phyloP scores from a whole-genome alignment of 2,113 vertebrate genomes.

The Seriola quinqueradiata region DNA sequence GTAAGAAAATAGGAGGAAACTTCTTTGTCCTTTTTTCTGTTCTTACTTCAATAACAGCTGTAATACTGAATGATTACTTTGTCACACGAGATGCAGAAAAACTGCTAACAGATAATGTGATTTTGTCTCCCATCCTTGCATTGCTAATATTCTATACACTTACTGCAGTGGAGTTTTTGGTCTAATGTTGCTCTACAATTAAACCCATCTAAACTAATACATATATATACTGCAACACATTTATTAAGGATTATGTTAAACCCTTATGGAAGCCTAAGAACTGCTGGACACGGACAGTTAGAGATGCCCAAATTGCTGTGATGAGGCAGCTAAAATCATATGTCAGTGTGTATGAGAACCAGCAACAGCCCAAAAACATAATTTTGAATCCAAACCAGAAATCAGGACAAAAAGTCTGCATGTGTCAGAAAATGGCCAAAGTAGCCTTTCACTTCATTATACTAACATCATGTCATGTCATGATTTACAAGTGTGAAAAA shows the following conservation, averaged over 20 bases:
- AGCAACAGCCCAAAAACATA: not conserved
- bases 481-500: not conserved
- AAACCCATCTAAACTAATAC: not conserved
- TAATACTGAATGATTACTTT: not conserved
- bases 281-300: not conserved
- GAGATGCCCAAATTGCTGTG: too few relatives aligned
- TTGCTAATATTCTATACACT: not conserved
- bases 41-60: not conserved
- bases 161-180: not conserved
- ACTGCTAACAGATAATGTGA: not conserved
- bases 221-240: not conserved
- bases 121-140: not conserved
- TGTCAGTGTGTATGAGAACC: too few relatives aligned
- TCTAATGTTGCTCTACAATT: not conserved
- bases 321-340: not conserved
- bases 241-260: not conserved
- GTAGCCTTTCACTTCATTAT: not conserved
- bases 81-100: not conserved
- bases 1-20: conserved; percentile 83
- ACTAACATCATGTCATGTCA: not conserved
- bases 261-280: not conserved
- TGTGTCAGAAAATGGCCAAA: not conserved
- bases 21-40: not conserved
- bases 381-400: not conserved
- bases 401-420: not conserved